Evolutionary conservation across 2,888 invertebrate species (phyloP).

Genomic region (Rutpela maculata): DNA sequence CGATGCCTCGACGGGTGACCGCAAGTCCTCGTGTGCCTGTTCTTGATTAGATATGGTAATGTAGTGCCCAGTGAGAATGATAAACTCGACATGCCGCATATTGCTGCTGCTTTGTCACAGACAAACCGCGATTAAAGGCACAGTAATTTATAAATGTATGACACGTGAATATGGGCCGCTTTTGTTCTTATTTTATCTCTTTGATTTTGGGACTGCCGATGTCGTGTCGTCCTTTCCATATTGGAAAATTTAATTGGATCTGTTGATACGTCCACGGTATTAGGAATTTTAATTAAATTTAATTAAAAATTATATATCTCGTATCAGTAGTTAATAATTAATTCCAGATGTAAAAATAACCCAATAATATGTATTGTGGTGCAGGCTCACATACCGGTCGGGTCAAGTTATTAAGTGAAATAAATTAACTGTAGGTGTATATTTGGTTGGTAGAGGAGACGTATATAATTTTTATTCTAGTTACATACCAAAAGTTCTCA

Average conservation of each 20-base stretch:
- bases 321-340: not conserved
- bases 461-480: too few species aligned
- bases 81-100: conserved; percentile 49
- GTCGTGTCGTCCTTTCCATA: conserved; percentile 11
- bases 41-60: conserved; percentile 56
- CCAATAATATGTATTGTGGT: too few species aligned
- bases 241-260: conserved; percentile 35
- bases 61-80: conserved; percentile 48
- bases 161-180: conserved; percentile 46
- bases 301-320: conserved; percentile 11
- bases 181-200: conserved; percentile 41
- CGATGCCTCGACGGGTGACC: conserved; percentile 18
- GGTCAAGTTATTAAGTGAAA: too few species aligned
- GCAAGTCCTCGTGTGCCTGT: conserved; percentile 41
- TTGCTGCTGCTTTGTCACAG: conserved; percentile 51
- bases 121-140: conserved; percentile 51
- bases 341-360: conserved; percentile 1
- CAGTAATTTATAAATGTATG: conserved; percentile 52
- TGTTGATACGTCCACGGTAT: conserved; percentile 14
- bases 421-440: too few species aligned
- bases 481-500: too few species aligned
- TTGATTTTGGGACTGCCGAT: conserved; percentile 17
- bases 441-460: too few species aligned
- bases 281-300: conserved; percentile 33
- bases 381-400: too few species aligned